Evolutionary conservation across 2,113 vertebrate species (phyloP).

Genomic region (Rhombomys opimus): DNA sequence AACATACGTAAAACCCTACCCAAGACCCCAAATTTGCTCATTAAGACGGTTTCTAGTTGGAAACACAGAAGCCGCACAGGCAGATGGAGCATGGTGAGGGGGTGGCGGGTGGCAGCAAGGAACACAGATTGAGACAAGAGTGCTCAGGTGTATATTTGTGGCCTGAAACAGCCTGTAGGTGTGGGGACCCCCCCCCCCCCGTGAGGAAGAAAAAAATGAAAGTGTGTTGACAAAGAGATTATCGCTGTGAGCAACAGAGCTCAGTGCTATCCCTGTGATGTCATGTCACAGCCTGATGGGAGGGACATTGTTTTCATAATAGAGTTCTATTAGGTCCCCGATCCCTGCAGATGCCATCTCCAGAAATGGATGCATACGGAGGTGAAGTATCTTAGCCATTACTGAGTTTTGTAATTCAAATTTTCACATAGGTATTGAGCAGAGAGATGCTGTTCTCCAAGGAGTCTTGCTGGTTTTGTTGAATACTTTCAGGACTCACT

Average conservation of each 20-base stretch:
- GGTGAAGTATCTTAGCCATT: neutral
- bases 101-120: accelerated
- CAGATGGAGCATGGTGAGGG: too few relatives aligned
- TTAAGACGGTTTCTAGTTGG: neutral
- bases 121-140: neutral
- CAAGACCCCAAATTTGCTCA: neutral
- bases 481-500: neutral
- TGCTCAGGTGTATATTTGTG: neutral
- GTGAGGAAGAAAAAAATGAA: neutral
- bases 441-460: too few relatives aligned
- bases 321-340: neutral
- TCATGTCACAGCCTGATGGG: too few relatives aligned
- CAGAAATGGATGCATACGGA: neutral
- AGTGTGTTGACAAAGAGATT: neutral
- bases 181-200: neutral
- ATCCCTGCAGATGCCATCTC: neutral
- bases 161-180: neutral
- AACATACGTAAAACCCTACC: neutral
- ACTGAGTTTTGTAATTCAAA: neutral
- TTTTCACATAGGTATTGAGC: neutral
- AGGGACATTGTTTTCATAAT: neutral
- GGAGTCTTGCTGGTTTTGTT: neutral
- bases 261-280: neutral
- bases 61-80: neutral
- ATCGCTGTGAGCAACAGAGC: too few relatives aligned